These are phyloP conservation scores for Baronia brevicornis DNA, from an alignment of 2,888 invertebrate genomes.

Conservation along the genomic window DNA sequence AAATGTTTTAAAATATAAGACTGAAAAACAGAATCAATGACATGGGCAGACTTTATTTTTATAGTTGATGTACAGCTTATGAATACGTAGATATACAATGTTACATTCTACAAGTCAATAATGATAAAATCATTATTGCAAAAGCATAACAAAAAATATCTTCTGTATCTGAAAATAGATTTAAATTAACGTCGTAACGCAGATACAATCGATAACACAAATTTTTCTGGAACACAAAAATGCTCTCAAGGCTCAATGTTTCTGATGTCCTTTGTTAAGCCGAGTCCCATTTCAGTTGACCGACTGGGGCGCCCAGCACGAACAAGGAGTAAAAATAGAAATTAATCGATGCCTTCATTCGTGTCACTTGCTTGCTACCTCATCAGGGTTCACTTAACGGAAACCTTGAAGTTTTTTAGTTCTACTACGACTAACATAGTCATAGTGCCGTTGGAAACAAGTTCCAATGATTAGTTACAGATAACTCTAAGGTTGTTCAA, in stretches of 20 bases:
- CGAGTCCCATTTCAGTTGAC: conserved; percentile 35
- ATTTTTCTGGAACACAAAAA: conserved; percentile 34
- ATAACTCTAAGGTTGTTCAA: too few relatives aligned
- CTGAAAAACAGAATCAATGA: too few relatives aligned
- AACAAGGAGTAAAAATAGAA: conserved; percentile 67
- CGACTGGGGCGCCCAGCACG: conserved; percentile 26
- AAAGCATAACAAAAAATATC: too few relatives aligned
- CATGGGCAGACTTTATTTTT: too few relatives aligned
- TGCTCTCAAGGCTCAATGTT: conserved; percentile 33
- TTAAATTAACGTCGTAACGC: conserved; percentile 15
- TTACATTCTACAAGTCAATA: too few relatives aligned
- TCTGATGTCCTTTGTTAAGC: conserved; percentile 39
- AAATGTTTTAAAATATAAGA: too few relatives aligned
- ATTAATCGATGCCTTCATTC: conserved; percentile 69
- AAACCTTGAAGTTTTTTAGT: conserved; percentile 22
- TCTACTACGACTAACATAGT: conserved; percentile 14
- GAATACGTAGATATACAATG: too few relatives aligned
- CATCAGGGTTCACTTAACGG: conserved; percentile 31
- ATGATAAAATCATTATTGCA: too few relatives aligned
- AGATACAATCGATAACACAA: conserved; percentile 23
- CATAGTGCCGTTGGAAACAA: conserved; percentile 12
- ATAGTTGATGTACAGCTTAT: too few relatives aligned
- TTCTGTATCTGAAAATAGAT: neutral
- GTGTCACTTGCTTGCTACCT: conserved; percentile 58
- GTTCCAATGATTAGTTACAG: too few relatives aligned